These are phyloP conservation scores for Hirtodrosophila duncani DNA, from an alignment of 2,888 invertebrate genomes.

Conservation along the genomic window DNA sequence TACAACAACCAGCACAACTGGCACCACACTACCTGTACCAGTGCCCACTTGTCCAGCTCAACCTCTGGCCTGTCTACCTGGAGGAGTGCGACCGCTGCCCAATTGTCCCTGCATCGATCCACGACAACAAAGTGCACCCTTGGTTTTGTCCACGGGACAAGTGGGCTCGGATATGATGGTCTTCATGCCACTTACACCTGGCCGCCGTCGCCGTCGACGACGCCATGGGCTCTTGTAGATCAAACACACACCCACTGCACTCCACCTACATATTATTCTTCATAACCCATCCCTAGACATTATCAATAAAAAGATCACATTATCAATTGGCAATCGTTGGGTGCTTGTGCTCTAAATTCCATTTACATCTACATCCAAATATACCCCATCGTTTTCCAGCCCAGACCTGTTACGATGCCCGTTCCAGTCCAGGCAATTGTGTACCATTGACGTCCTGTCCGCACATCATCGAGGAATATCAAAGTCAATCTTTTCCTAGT, in stretches of 20 bases:
- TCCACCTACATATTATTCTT: neutral
- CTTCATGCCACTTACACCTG: slow-evolving; percentile 57
- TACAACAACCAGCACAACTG: slow-evolving; percentile 18
- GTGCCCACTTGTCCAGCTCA: slow-evolving; percentile 52
- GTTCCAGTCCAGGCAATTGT: slow-evolving; percentile 80
- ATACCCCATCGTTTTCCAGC: slow-evolving; percentile 52
- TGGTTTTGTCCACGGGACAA: slow-evolving; percentile 9
- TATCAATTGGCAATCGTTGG: slow-evolving; percentile 40
- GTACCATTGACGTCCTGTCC: slow-evolving; percentile 80
- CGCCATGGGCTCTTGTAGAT: neutral
- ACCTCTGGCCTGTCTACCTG: slow-evolving; percentile 72
- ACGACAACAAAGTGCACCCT: slow-evolving; percentile 40
- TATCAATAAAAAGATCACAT: slow-evolving; percentile 21
- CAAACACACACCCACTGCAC: neutral
- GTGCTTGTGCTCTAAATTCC: neutral
- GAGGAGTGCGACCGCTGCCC: slow-evolving; percentile 68
- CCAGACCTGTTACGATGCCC: slow-evolving; percentile 79
- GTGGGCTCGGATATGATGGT: slow-evolving; percentile 68
- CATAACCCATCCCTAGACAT: slow-evolving; percentile 10
- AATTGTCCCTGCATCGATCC: slow-evolving; percentile 78
- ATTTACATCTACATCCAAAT: neutral
- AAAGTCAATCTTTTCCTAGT: slow-evolving; percentile 52
- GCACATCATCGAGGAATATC: slow-evolving; percentile 77
- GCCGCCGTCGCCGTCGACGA: slow-evolving; percentile 30
- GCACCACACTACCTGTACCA: slow-evolving; percentile 32